A percentile compares a stretch with the other conserved stretches of the same genome.
phyloP scores from a whole-genome alignment of 2,888 invertebrate species.

The Lasioglossum calceatum region DNA sequence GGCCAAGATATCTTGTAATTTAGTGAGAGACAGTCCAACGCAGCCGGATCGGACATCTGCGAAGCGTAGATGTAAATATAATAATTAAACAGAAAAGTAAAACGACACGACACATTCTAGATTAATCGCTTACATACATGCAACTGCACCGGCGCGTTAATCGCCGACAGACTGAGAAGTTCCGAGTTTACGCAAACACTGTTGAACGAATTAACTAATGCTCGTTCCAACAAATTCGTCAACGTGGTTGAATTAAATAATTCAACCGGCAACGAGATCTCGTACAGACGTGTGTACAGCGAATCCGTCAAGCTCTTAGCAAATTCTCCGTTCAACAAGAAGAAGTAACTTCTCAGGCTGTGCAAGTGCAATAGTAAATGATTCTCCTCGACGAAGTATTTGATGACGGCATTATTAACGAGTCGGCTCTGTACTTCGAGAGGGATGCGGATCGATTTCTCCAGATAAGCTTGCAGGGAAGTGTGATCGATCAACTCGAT shows the following conservation, averaged over 20 bases:
- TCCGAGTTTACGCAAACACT: constrained; percentile 79
- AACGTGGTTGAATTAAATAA: constrained; percentile 89
- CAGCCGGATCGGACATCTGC: constrained; percentile 86
- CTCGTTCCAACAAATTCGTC: constrained; percentile 89
- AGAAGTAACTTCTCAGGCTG: constrained; percentile 91
- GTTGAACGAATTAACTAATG: constrained; percentile 88
- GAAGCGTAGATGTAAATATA: not conserved
- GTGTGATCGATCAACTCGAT: constrained; percentile 82
- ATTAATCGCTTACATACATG: constrained; percentile 85
- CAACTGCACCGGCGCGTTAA: constrained; percentile 75
- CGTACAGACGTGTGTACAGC: constrained; percentile 88
- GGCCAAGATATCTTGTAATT: constrained; percentile 92
- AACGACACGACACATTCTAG: not conserved
- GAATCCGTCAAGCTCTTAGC: constrained; percentile 90
- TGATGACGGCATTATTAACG: constrained; percentile 90
- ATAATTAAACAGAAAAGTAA: not conserved
- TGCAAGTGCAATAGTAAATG: constrained; percentile 90
- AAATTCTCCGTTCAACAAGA: constrained; percentile 92
- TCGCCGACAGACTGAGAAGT: constrained; percentile 78
- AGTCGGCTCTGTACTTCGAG: constrained; percentile 89
- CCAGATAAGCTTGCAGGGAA: constrained; percentile 86
- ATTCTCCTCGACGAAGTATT: constrained; percentile 88
- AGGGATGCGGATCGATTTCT: constrained; percentile 89
- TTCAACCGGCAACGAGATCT: constrained; percentile 88
- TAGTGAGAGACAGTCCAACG: constrained; percentile 88